Evolutionary conservation across 2,113 vertebrate genomes (phyloP).

Genomic region (Rhinolophus ferrumequinum): DNA sequence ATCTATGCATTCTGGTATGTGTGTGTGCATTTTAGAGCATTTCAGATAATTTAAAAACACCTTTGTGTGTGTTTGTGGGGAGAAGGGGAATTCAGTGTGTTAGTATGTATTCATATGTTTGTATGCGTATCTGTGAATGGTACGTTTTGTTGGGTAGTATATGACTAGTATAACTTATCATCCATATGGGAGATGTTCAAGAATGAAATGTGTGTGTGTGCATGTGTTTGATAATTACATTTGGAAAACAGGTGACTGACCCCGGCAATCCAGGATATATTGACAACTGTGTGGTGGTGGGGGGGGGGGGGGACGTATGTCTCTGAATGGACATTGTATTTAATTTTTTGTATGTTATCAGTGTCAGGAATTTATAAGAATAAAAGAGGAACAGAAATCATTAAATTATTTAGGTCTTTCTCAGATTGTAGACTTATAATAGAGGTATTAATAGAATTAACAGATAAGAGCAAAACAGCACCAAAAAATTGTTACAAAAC

Average conservation of each 20-base stretch:
- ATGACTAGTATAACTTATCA: background rate
- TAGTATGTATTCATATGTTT: background rate
- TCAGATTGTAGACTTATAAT: background rate
- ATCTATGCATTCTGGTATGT: background rate
- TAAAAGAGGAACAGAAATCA: background rate
- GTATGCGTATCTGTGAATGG: background rate
- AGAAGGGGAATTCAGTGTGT: background rate
- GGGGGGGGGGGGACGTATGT: background rate
- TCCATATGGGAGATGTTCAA: background rate
- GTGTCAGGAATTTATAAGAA: background rate
- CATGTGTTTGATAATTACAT: background rate
- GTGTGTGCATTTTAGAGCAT: background rate
- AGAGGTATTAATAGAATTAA: slow-evolving; percentile 41
- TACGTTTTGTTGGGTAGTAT: background rate
- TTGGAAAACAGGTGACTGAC: background rate
- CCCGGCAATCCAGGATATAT: background rate
- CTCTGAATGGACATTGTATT: background rate
- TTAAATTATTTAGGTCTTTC: slow-evolving; percentile 40
- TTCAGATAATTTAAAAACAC: background rate
- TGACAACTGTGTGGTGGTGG: background rate
- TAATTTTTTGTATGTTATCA: background rate
- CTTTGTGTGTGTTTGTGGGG: background rate
- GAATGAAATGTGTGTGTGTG: background rate
- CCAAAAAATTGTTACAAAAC: background rate
- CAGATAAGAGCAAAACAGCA: slow-evolving; percentile 2